Evolutionary conservation across 2,797 vertebrate species (phyloP), one percentile per base, ranked within the genome.

Genomic region (Lutjanus argentimaculatus): DNA sequence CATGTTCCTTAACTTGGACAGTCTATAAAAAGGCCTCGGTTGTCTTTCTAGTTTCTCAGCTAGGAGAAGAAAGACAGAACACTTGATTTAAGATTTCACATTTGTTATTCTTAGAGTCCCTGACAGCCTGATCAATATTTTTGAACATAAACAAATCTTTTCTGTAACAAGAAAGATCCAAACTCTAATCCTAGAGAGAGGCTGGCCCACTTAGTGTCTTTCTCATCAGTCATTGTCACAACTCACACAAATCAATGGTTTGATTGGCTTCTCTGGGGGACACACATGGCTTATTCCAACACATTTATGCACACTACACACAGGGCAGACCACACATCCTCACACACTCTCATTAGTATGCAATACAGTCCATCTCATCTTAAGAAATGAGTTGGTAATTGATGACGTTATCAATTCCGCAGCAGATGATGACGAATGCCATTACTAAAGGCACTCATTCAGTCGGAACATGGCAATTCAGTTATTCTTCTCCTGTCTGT

Each of bases 391-490:
- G 25, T 69, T 25, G 25, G 75, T 89, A 89, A 89, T 85, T 87
- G 82, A 92, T 90, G 78, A 86, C 74, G 72, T 83, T 79, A 87
- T 85, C 83, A 58, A 68, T 77, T 85, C 82, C 4, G 21, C 81
- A 22, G 87, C 68, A 82, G 46, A 88, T 72, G 70, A 88, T 80
- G 81, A 84, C 21, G 48, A 86, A 90, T 71, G 56, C 25, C 74
- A 63, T 79, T 66, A 81, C 75, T 8, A 53, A 82, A 85, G 52
- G 75, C 52, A 46, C 30, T 69, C 67, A 72, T 69, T 85, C n/a
- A 30, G 57, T 51, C 36, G 17, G 74, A 89, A 86, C 61, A 22
- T 30, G 45, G 21, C 61, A 59, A 77, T 73, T 65, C 53, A 42
- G 67, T 87, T 76, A 65, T 86, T 82, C 30, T 70, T 62, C 55